Conservation (phyloP, 2,113 vertebrate species). For the Numenius arquata region DNA sequence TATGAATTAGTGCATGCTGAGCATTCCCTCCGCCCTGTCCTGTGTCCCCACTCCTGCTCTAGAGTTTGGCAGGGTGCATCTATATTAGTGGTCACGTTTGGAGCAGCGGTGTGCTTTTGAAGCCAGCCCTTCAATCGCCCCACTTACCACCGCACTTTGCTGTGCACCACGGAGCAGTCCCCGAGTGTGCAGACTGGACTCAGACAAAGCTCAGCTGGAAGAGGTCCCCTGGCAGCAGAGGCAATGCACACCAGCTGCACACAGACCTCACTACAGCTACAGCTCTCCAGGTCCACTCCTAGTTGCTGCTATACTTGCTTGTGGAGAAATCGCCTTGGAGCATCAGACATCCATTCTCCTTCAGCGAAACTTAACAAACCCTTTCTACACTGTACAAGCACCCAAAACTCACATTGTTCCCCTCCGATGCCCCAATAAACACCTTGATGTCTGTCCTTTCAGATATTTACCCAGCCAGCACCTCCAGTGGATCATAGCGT, state of each 20-base stretch:
- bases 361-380: neutral
- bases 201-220: neutral
- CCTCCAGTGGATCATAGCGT: neutral
- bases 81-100: neutral
- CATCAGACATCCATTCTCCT: neutral
- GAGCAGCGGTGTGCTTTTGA: neutral
- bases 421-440: neutral
- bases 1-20: neutral
- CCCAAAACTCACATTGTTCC: neutral
- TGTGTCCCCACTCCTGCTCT: neutral
- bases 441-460: neutral
- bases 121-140: neutral
- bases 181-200: rapidly evolving
- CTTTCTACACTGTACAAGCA: neutral
- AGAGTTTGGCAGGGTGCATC: neutral
- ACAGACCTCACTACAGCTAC: neutral
- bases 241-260: neutral
- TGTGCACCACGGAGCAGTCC: neutral
- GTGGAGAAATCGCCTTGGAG: neutral
- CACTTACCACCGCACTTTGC: neutral
- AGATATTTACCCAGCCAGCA: neutral
- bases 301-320: neutral
- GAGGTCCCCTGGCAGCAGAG: neutral
- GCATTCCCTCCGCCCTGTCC: neutral
- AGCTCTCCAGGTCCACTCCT: neutral